Evolutionary conservation across 2,113 vertebrate species (phyloP).

Genomic region (Labrus mixtus): DNA sequence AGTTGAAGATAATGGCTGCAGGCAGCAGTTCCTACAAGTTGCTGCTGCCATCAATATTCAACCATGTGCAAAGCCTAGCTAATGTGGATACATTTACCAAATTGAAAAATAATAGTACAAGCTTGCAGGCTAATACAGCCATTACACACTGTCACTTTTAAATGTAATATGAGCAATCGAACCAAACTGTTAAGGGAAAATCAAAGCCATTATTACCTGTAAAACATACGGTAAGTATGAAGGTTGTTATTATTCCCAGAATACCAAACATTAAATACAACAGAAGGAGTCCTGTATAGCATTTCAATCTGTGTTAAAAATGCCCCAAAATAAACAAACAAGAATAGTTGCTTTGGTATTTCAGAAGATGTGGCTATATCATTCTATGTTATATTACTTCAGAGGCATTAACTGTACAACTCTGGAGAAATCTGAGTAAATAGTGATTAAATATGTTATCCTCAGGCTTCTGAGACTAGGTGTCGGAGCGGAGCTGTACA

Average conservation of each 20-base stretch:
- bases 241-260: too few species aligned
- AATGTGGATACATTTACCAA: neutral
- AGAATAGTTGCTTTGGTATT: neutral
- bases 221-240: neutral
- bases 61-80: conserved; percentile 4
- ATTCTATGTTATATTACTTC: neutral
- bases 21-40: neutral
- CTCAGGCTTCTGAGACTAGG: neutral
- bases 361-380: neutral
- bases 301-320: neutral
- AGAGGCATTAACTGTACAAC: neutral
- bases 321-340: neutral
- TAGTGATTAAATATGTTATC: neutral
- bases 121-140: neutral
- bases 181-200: neutral
- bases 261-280: neutral
- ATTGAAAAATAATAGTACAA: conserved; percentile 7
- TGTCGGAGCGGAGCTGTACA: neutral
- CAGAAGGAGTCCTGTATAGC: too few species aligned
- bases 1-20: neutral
- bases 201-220: neutral
- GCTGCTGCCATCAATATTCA: neutral
- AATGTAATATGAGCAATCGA: neutral
- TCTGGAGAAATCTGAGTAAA: neutral
- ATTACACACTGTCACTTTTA: neutral